Evolutionary conservation across 2,797 vertebrate species (phyloP).

Genomic region (Ceryle rudis): DNA sequence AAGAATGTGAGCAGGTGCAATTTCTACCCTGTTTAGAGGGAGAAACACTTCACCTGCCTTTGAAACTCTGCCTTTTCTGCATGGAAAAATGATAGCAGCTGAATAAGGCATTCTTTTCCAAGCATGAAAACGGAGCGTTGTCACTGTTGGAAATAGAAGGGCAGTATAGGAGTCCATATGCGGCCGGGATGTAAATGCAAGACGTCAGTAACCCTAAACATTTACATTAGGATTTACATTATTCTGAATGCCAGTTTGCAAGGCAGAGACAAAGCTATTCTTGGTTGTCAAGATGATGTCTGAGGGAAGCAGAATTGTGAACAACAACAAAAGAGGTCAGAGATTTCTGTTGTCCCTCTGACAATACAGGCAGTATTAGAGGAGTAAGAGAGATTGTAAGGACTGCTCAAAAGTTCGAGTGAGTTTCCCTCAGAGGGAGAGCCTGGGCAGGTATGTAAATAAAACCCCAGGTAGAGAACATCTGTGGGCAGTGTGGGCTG

Average conservation of each 20-base stretch:
- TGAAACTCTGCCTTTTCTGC: neutral
- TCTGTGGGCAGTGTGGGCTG: neutral
- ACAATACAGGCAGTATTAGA: neutral
- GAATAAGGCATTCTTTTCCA: neutral
- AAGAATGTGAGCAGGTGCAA: neutral
- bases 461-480: neutral
- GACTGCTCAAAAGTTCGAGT: neutral
- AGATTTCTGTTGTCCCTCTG: neutral
- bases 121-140: neutral
- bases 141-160: neutral
- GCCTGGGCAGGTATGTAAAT: neutral
- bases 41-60: neutral
- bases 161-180: neutral
- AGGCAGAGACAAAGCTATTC: neutral
- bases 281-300: neutral
- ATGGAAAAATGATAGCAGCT: neutral
- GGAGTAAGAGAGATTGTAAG: neutral
- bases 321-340: neutral
- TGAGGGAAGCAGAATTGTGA: neutral
- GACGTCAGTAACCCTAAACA: neutral
- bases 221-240: constrained; percentile 19
- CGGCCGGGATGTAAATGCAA: neutral
- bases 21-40: neutral
- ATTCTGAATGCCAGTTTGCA: neutral
- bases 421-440: neutral